Evolutionary conservation across 2,888 invertebrate genomes (phyloP).

Genomic region (Parnassius smintheus): DNA sequence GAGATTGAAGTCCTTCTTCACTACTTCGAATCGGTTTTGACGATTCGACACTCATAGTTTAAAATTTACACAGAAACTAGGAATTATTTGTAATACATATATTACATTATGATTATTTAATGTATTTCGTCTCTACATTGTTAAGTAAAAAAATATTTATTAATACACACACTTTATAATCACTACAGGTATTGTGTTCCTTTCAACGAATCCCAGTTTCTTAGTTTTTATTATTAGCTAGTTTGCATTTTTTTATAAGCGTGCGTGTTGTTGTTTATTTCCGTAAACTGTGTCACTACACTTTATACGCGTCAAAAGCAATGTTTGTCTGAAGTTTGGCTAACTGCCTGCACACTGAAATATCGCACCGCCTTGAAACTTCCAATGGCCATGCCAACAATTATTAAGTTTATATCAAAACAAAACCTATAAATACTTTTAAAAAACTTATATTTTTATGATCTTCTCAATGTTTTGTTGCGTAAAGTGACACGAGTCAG

Average conservation of each 20-base stretch:
- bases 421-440: background rate
- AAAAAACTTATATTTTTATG: no score
- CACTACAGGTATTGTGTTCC: no score
- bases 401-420: constrained; percentile 8
- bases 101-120: no score
- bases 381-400: constrained; percentile 29
- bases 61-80: background rate
- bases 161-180: no score
- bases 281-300: constrained; percentile 12
- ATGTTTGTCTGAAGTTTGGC: constrained; percentile 53
- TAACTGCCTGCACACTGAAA: constrained; percentile 65
- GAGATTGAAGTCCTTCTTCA: constrained; percentile 43
- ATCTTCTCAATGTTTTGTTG: background rate
- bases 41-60: constrained; percentile 46
- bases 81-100: no score
- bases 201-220: no score
- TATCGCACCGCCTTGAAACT: constrained; percentile 62
- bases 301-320: constrained; percentile 37
- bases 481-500: constrained; percentile 10
- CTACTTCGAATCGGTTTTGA: constrained; percentile 43
- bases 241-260: no score
- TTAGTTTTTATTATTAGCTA: no score
- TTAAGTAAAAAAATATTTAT: no score
- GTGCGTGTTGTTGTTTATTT: constrained; percentile 21
- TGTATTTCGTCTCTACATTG: no score